These are phyloP conservation scores for Glaucopsyche alexis DNA, from an alignment of 2,888 invertebrate species.

Conservation along the genomic window DNA sequence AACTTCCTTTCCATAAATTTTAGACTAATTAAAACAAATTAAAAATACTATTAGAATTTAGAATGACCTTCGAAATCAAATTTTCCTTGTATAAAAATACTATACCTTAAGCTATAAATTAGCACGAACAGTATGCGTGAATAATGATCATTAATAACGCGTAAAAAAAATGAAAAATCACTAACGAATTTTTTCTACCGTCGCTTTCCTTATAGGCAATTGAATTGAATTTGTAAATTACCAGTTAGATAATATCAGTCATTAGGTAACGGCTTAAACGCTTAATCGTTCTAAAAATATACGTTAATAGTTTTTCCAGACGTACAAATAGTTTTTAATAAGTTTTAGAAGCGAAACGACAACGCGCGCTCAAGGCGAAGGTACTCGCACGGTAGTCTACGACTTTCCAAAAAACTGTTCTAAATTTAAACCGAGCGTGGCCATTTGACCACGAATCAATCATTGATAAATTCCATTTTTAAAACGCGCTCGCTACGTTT, in stretches of 20 bases:
- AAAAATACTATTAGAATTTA: too few species aligned
- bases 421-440: slow-evolving; percentile 18
- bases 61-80: not conserved
- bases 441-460: slow-evolving; percentile 18
- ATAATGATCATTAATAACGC: slow-evolving; percentile 8
- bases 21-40: not conserved
- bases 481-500: slow-evolving; percentile 6
- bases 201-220: slow-evolving; percentile 1
- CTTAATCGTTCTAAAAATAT: not conserved
- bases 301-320: not conserved
- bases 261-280: slow-evolving; percentile 5
- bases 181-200: not conserved
- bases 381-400: not conserved
- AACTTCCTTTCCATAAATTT: not conserved
- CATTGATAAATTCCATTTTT: slow-evolving; percentile 23
- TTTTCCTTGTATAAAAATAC: not conserved
- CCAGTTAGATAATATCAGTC: slow-evolving; percentile 5
- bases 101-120: not conserved
- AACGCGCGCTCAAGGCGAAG: slow-evolving; percentile 1
- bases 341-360: not conserved
- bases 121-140: not conserved
- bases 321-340: not conserved
- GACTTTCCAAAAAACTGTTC: slow-evolving; percentile 19
- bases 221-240: not conserved
- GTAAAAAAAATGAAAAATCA: not conserved